Conservation (phyloP, 1,140 invertebrate species). For the Drosophila kanapiae region DNA sequence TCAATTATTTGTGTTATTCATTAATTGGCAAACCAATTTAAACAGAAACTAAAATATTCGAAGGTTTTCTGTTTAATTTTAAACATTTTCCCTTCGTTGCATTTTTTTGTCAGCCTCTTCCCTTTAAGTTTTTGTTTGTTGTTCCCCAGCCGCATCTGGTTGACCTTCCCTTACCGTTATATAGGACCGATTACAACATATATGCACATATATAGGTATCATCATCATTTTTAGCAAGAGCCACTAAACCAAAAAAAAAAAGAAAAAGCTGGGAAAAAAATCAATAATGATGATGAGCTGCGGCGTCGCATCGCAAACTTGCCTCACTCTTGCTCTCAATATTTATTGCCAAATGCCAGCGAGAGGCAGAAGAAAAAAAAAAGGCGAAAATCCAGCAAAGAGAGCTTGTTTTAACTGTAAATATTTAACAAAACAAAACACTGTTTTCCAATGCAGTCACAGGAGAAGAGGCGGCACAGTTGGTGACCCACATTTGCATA, state of each 20-base stretch:
- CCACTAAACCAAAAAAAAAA: slow-evolving; percentile 15
- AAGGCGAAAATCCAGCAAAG: slow-evolving; percentile 13
- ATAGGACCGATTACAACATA: slow-evolving; percentile 70
- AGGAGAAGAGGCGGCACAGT: slow-evolving; percentile 31
- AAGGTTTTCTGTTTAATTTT: background rate
- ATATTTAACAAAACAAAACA: slow-evolving; percentile 32
- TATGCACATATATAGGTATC: slow-evolving; percentile 12
- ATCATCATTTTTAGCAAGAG: slow-evolving; percentile 48
- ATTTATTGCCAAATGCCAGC: slow-evolving; percentile 48
- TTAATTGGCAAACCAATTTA: background rate
- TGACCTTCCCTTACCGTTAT: slow-evolving; percentile 78
- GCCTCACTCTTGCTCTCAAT: slow-evolving; percentile 55
- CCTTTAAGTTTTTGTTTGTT: background rate
- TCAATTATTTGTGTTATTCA: background rate
- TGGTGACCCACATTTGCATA: slow-evolving; percentile 70
- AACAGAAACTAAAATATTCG: background rate
- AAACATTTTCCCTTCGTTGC: background rate
- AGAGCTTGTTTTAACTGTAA: slow-evolving; percentile 73
- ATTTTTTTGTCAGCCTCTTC: slow-evolving; percentile 1
- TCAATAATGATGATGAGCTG: slow-evolving; percentile 58
- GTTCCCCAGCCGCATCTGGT: slow-evolving; percentile 55
- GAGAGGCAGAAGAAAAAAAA: background rate
- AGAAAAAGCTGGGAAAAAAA: slow-evolving; percentile 25
- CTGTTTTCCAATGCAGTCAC: slow-evolving; percentile 21
- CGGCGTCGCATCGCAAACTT: slow-evolving; percentile 13